A percentile compares a stretch with the other conserved stretches of the same genome.
Conservation (phyloP, 2,113 vertebrate genomes). For the Perca fluviatilis region DNA sequence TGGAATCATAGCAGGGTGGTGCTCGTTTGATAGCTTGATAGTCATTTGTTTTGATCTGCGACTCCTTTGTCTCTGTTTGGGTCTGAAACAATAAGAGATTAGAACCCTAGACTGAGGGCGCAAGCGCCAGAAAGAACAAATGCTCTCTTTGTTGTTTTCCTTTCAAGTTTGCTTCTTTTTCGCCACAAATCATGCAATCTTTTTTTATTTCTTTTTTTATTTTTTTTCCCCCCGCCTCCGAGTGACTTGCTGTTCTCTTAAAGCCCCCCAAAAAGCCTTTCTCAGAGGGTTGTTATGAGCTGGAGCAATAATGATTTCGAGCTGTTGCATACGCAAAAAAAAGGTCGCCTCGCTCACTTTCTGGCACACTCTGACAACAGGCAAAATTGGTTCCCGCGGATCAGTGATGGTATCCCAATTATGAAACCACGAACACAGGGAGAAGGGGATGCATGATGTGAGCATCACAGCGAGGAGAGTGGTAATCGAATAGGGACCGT, state of each 20-base stretch:
- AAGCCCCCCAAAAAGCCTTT: conserved; percentile 64
- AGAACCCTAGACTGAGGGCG: conserved; percentile 80
- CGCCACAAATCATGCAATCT: conserved; percentile 69
- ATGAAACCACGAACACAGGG: conserved; percentile 52
- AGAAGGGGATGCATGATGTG: conserved; percentile 49
- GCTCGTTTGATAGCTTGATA: conserved; percentile 85
- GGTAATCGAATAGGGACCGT: conserved; percentile 62
- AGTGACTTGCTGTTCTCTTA: conserved; percentile 77
- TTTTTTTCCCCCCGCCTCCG: conserved; percentile 42
- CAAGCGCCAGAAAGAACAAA: conserved; percentile 78
- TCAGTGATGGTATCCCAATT: conserved; percentile 72
- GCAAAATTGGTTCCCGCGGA: conserved; percentile 65
- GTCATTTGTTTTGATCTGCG: conserved; percentile 86
- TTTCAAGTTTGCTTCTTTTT: conserved; percentile 77
- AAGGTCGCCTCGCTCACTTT: conserved; percentile 56
- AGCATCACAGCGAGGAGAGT: conserved; percentile 50
- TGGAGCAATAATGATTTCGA: conserved; percentile 71
- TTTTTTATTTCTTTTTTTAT: conserved; percentile 20
- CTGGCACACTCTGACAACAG: conserved; percentile 51
- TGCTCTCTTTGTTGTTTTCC: conserved; percentile 75
- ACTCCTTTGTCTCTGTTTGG: conserved; percentile 83
- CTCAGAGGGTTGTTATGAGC: conserved; percentile 69
- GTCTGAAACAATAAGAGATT: conserved; percentile 86
- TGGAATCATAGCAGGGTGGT: conserved; percentile 80
- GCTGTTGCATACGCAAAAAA: conserved; percentile 43